Evolutionary conservation across 1,140 invertebrate species (phyloP), one percentile per base, ranked within the genome.

Genomic region (Drosophila sucinea): DNA sequence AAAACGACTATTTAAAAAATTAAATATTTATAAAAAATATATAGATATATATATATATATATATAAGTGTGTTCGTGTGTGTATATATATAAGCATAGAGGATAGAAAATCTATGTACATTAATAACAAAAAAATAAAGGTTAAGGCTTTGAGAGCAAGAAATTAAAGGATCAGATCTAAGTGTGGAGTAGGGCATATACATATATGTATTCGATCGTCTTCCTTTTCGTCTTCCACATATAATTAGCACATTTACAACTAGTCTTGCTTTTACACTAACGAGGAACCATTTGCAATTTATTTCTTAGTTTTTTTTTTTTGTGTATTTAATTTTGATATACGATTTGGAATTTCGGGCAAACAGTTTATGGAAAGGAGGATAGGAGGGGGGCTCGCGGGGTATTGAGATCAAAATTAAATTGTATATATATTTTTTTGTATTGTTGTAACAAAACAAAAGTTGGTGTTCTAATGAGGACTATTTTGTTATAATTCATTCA

Each of bases 1-100:
- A 89, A 87, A 87, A 87, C 84, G 84, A 87, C 84, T 87, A 89
- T 87, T 87, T 87, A 87, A 87, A 79, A 87, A 89, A 89, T 87
- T 87, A 87, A 83, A 87, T 87, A 84, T 89, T 89, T 87, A 89
- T 87, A 87, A 87, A 87, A 85, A 87, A 77, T 78, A 77, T 77
- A 78, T 66, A 64, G 41, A 33, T 51, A 64, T 55, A 51, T 51
- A 55, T 58, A 11, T 67, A 11, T 67, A 27, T 51, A 25, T 67
- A 30, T 58, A 56, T 67, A 77, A 69, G 66, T 60, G 11, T 67
- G 1, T 32, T 10, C 29, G n/a, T 65, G 33, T 77, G 58, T 62
- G 57, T 63, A 47, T 66, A 54, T 63, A 77, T 80, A 72, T 54
- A 57, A 32, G 40, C 35, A 67, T 67, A 73, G 58, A 67, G 55